Percentiles rank a stretch among this genome's conserved stretches.
phyloP scores from a whole-genome alignment of 2,888 invertebrate genomes.

The Drosophila limbata region DNA sequence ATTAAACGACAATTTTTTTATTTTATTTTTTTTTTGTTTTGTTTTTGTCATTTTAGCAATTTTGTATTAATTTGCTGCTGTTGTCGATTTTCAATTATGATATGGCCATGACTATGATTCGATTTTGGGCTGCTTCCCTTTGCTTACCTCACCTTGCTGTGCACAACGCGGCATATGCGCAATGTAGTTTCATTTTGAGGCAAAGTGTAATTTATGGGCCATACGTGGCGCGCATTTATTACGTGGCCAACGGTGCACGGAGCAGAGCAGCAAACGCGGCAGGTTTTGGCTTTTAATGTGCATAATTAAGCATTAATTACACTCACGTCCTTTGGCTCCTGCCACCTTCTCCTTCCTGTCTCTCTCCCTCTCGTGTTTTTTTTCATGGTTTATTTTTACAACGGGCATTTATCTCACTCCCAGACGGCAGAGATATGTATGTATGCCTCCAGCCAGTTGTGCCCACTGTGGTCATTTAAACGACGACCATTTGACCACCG shows the following conservation, averaged over 20 bases:
- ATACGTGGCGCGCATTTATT: slow-evolving; percentile 75
- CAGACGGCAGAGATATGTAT: slow-evolving; percentile 47
- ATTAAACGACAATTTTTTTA: slow-evolving; percentile 11
- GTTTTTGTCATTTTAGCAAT: slow-evolving; percentile 38
- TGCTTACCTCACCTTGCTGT: neutral
- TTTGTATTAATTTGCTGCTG: slow-evolving; percentile 47
- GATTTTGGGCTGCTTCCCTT: slow-evolving; percentile 15
- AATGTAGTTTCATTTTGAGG: slow-evolving; percentile 51
- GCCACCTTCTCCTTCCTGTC: neutral
- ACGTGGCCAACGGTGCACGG: slow-evolving; percentile 55
- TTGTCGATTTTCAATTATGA: slow-evolving; percentile 70
- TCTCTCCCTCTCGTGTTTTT: neutral
- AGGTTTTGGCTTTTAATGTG: slow-evolving; percentile 80
- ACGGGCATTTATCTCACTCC: slow-evolving; percentile 59
- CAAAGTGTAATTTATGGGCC: slow-evolving; percentile 71
- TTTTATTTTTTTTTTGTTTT: neutral
- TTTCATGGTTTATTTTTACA: slow-evolving; percentile 68
- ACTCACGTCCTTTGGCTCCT: slow-evolving; percentile 50
- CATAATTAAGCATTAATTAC: slow-evolving; percentile 81
- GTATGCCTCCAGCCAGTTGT: slow-evolving; percentile 11
- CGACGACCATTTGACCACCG: slow-evolving; percentile 51
- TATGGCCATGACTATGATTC: slow-evolving; percentile 45
- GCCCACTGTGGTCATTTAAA: slow-evolving; percentile 58
- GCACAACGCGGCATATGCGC: slow-evolving; percentile 53
- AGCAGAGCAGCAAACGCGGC: slow-evolving; percentile 52